Percentiles rank a stretch among this genome's conserved stretches.
These are phyloP conservation scores for Trichosurus vulpecula DNA, from an alignment of 2,797 vertebrate species.

Conservation along the genomic window DNA sequence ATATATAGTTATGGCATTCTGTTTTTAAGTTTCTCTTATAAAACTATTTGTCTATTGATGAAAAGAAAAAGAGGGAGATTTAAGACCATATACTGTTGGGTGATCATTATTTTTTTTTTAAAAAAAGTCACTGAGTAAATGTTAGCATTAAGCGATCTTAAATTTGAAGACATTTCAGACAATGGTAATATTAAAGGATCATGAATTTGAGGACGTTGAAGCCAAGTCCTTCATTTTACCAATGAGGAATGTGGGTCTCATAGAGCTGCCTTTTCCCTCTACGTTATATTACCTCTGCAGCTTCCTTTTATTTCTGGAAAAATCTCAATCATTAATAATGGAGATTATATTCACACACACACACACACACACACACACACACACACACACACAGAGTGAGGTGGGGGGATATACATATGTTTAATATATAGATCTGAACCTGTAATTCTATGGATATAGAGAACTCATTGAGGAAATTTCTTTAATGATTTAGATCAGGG, in stretches of 20 bases:
- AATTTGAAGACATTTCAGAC: not conserved
- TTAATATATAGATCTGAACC: not conserved
- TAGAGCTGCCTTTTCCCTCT: not conserved
- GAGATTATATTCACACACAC: not conserved
- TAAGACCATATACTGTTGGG: not conserved
- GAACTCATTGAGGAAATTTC: not conserved
- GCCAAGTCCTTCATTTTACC: not conserved
- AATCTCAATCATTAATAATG: not conserved
- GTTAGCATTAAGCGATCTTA: not conserved
- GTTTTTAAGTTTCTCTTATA: constrained; percentile 5
- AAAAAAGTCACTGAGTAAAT: not conserved
- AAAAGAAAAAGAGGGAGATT: not conserved
- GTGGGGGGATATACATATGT: too few relatives aligned
- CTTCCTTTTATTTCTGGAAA: not conserved
- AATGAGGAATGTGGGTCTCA: not conserved
- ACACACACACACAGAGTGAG: too few relatives aligned
- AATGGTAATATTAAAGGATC: too few relatives aligned
- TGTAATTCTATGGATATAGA: not conserved
- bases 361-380: too few relatives aligned
- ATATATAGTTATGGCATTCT: not conserved
- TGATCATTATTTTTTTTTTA: not conserved
- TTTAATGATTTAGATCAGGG: not conserved
- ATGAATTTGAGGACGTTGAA: not conserved
- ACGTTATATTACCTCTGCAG: not conserved
- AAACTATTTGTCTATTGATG: not conserved